A percentile compares a stretch with the other conserved stretches of the same genome.
Conservation (phyloP, 2,888 invertebrate genomes). For the Miltochrista miniata region DNA sequence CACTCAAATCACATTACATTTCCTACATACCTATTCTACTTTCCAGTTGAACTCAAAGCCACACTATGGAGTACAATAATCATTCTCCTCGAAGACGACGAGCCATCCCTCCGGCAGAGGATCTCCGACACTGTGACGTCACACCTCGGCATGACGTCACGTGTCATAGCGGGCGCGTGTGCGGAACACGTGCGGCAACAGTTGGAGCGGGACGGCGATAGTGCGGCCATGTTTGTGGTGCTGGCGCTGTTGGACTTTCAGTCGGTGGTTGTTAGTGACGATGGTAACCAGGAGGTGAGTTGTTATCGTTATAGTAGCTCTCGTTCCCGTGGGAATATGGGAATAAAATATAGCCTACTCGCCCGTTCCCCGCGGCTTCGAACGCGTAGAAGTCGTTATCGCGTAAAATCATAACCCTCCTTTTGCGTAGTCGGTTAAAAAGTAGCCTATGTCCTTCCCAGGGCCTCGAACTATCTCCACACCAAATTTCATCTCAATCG, state of each 20-base stretch:
- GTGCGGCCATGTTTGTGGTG: constrained; percentile 37
- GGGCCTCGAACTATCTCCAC: no score
- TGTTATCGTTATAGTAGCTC: no score
- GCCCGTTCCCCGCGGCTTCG: no score
- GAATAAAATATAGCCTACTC: no score
- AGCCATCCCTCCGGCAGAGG: constrained; percentile 59
- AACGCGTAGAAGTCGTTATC: no score
- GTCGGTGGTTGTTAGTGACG: constrained; percentile 56
- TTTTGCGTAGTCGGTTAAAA: no score
- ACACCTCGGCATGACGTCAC: neutral
- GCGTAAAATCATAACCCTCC: no score
- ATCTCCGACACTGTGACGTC: constrained; percentile 32
- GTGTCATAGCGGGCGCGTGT: constrained; percentile 25
- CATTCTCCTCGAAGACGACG: constrained; percentile 81
- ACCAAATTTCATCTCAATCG: no score
- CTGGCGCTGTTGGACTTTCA: constrained; percentile 64
- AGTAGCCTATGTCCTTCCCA: no score
- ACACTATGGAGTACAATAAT: constrained; percentile 67
- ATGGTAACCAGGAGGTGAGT: constrained; percentile 59
- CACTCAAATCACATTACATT: no score
- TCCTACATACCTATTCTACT: no score
- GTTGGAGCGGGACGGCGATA: constrained; percentile 7
- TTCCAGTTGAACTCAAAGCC: constrained; percentile 58
- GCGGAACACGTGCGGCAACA: constrained; percentile 17
- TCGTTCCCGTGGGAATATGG: no score